Evolutionary conservation across 1,140 invertebrate genomes (phyloP), one percentile per base, ranked within the genome.

Genomic region (Pissodes strobi): DNA sequence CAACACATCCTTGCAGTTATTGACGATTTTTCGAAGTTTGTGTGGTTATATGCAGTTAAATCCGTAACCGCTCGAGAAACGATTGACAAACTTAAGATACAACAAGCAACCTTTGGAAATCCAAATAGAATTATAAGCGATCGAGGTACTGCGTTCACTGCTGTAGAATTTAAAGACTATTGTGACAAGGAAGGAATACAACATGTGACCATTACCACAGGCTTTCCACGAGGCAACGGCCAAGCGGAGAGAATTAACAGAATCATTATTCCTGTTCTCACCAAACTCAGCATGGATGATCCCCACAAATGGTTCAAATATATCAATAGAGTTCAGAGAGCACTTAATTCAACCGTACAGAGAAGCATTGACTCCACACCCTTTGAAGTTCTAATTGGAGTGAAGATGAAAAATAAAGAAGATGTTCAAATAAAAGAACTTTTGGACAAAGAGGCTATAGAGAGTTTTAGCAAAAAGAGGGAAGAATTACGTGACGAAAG

Each of bases 21-120:
- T 2, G 76, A 80, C 60, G 72, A 61, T 1, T 81, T 80, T 68
- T 72, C 75, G 0, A 80, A 81, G 45, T 81, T 79, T 67, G 61
- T 67, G 1, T 78, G 74, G 56, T 12, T 59, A n/a, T 59, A 74
- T 56, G 68, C 77, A 1, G 69, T 73, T 8, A 78, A 76, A 22
- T 67, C 67, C 0, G 75, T 73, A 1, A 71, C 71, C 2, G 58
- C 72, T 0, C 52, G 61, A 41, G 73, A 76, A 58, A 70, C 66
- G 0, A 68, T 79, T 15, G 39, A 69, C 4, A 23, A 34, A n/a
- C 37, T 68, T 12, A 45, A 38, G 23, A 39, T 52, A 2, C 48
- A 61, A 15, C 18, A 39, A 1, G 67, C 6, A 34, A 65, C 30
- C 21, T 80, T 79, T 67, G 77, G 77, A 4, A 76, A 74, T 64